A percentile compares a stretch with the other conserved stretches of the same genome.
Conservation (phyloP, 2,888 invertebrate genomes). For the Tenthredo amoena region DNA sequence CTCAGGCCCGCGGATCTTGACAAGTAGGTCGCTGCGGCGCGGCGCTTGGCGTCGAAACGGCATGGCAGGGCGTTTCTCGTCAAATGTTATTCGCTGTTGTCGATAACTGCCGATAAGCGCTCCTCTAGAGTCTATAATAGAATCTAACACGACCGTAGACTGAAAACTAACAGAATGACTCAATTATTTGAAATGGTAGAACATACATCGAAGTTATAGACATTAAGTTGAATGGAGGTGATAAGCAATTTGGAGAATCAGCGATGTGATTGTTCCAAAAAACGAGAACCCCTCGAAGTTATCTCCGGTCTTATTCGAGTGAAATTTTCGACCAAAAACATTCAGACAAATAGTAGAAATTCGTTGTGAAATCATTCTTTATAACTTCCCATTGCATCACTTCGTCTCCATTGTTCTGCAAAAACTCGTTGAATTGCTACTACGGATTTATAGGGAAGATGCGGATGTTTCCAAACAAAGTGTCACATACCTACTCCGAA, state of each 20-base stretch:
- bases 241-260: background rate
- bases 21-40: slow-evolving; percentile 42
- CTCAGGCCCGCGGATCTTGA: slow-evolving; percentile 35
- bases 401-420: background rate
- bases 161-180: background rate
- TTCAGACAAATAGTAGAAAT: background rate
- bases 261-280: background rate
- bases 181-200: background rate
- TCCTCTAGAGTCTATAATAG: background rate
- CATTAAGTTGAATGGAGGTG: background rate
- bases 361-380: background rate
- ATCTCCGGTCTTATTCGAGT: background rate
- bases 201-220: background rate
- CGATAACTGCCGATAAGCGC: slow-evolving; percentile 35
- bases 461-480: background rate
- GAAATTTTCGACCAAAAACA: background rate
- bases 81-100: slow-evolving; percentile 13
- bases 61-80: slow-evolving; percentile 33
- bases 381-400: background rate
- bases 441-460: background rate
- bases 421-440: background rate
- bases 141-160: background rate
- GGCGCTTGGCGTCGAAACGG: slow-evolving; percentile 6
- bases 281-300: background rate
- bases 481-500: background rate